Percentiles rank a stretch among this genome's conserved stretches.
These are phyloP conservation scores for Antechinus flavipes DNA, from an alignment of 2,113 vertebrate species.

Conservation along the genomic window DNA sequence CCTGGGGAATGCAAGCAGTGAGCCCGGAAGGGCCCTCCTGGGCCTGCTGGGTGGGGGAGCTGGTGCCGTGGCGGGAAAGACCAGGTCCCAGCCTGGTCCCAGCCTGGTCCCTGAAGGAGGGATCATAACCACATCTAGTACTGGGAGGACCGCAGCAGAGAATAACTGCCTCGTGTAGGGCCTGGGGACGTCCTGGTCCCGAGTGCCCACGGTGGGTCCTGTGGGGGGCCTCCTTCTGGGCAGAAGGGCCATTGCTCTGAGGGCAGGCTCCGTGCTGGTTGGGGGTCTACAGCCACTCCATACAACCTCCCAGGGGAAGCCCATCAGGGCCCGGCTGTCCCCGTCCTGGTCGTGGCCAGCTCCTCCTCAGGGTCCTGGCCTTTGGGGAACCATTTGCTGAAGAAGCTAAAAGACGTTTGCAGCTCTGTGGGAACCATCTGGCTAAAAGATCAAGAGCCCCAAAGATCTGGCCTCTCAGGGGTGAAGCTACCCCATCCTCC, in stretches of 20 bases:
- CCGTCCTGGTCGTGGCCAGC: neutral
- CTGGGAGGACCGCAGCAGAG: no score
- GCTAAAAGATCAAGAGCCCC: neutral
- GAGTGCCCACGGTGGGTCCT: no score
- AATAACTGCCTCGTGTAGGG: accelerated
- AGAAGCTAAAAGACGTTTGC: neutral
- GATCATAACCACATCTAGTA: accelerated
- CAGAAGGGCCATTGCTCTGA: no score
- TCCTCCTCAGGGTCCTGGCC: neutral
- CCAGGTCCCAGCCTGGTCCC: no score
- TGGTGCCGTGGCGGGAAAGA: neutral
- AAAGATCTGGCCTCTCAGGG: neutral
- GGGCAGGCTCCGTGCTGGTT: neutral
- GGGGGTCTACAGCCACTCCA: neutral
- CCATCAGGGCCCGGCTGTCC: neutral
- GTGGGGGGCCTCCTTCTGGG: neutral
- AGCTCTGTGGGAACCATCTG: neutral
- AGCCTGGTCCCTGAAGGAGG: neutral
- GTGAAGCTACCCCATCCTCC: neutral
- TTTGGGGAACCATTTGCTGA: conserved; percentile 16
- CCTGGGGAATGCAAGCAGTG: neutral
- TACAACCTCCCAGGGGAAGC: neutral
- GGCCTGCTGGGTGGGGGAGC: neutral
- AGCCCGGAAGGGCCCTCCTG: neutral
- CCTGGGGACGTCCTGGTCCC: no score